phyloP scores from a whole-genome alignment of 1,140 invertebrate genomes.

The Acromyrmex charruanus region DNA sequence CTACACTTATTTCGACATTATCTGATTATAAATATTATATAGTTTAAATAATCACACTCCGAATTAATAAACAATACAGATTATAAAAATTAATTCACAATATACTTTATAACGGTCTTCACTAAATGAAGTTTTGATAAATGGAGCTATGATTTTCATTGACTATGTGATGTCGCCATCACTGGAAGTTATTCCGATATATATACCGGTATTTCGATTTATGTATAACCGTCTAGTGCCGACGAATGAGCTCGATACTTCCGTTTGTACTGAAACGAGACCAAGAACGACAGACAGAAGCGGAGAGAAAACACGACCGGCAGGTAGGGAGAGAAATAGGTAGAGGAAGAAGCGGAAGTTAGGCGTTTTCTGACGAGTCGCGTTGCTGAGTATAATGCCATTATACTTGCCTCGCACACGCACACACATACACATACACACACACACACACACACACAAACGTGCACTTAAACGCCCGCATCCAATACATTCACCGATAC shows the following conservation, averaged over 20 bases:
- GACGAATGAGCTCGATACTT: constrained; percentile 25
- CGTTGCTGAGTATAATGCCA: constrained; percentile 62
- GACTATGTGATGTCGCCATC: not conserved
- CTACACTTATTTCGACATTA: not conserved
- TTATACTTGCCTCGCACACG: constrained; percentile 54
- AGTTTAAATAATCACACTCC: not conserved
- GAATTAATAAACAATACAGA: not conserved
- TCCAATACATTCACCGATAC: constrained; percentile 54
- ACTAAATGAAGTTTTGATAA: not conserved
- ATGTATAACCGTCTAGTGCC: constrained; percentile 2
- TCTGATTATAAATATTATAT: not conserved
- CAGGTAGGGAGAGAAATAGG: constrained; percentile 11
- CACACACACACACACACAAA: not conserved
- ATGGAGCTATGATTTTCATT: not conserved
- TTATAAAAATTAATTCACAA: not conserved
- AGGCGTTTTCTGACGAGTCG: constrained; percentile 63
- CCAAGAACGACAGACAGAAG: constrained; percentile 34
- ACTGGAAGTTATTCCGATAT: not conserved
- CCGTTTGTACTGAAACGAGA: constrained; percentile 31
- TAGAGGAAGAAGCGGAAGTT: constrained; percentile 52
- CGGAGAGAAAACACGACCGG: not conserved
- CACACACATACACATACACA: not conserved
- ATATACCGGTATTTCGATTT: constrained; percentile 37
- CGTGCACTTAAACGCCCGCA: not conserved
- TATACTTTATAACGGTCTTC: not conserved